These are phyloP conservation scores for Cephus pulcher DNA, from an alignment of 2,888 invertebrate species.

Conservation along the genomic window DNA sequence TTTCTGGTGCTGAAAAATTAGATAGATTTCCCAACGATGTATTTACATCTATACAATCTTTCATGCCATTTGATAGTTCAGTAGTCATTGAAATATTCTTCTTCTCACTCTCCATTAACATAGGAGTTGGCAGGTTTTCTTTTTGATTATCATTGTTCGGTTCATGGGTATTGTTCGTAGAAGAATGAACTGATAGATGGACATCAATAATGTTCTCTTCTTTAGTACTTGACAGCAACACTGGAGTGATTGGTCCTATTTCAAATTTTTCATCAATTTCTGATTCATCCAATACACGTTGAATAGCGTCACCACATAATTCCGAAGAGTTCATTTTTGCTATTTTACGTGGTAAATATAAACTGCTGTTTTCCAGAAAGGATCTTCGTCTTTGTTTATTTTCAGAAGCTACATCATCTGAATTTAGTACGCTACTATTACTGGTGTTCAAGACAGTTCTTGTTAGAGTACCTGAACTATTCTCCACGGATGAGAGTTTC, in stretches of 20 bases:
- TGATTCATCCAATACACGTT: not conserved
- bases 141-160: not conserved
- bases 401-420: not conserved
- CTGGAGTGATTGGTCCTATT: not conserved
- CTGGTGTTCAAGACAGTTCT: not conserved
- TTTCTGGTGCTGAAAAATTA: not conserved
- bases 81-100: not conserved
- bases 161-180: not conserved
- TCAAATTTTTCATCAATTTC: not conserved
- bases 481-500: not conserved
- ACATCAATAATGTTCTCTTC: not conserved
- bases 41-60: not conserved
- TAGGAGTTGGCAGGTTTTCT: not conserved
- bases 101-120: not conserved
- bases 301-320: constrained; percentile 5
- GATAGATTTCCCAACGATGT: not conserved
- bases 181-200: not conserved
- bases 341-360: not conserved
- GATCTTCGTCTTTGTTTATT: not conserved
- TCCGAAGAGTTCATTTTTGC: not conserved
- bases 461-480: not conserved
- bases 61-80: not conserved
- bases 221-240: not conserved
- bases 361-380: not conserved
- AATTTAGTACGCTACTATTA: not conserved